Evolutionary conservation across 2,888 invertebrate species (phyloP), one percentile per base, ranked within the genome.

Genomic region (Melieria crassipennis): DNA sequence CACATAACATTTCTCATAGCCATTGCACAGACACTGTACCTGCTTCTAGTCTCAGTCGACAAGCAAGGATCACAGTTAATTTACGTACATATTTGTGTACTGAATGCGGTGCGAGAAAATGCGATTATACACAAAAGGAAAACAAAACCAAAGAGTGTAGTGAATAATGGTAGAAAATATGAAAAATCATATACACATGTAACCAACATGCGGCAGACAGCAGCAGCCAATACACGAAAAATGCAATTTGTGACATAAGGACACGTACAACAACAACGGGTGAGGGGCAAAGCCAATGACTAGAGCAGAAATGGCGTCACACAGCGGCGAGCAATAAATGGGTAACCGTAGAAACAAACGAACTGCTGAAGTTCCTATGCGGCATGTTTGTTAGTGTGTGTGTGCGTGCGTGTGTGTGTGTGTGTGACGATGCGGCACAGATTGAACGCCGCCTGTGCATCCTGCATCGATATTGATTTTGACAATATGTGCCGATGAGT

Each of bases 401-500:
- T 46, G 43, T 61, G 43, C n/a, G 9, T 61, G n/a, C n/a, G 4
- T 42, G 60, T 60, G 43, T 42, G 60, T 7, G 45, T 46, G 45
- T 43, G 45, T 46, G 61, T 62, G 16, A 4, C 7, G 5, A 13
- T 52, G 52, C 13, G 52, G 11, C 30, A 30, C 30, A 30, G 30
- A 30, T 30, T 30, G 30, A 30, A 30, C 30, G 30, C 30, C 30
- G 30, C 30, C 30, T 30, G 30, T 30, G 52, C 13, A n/a, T 52
- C n/a, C 11, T 11, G 52, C 13, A 52, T 52, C 52, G 10, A 45
- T 61, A 61, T 61, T 61, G 61, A 61, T 61, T 61, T 61, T 61
- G 61, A 61, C 61, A 61, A 61, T n/a, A 61, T 61, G 61, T 30
- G 30, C 45, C 45, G 45, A 45, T 61, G 61, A 45, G 30, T 30